phyloP scores from a whole-genome alignment of 35 echinoderm and acorn worm species.

The Holothuria glaberrima region DNA sequence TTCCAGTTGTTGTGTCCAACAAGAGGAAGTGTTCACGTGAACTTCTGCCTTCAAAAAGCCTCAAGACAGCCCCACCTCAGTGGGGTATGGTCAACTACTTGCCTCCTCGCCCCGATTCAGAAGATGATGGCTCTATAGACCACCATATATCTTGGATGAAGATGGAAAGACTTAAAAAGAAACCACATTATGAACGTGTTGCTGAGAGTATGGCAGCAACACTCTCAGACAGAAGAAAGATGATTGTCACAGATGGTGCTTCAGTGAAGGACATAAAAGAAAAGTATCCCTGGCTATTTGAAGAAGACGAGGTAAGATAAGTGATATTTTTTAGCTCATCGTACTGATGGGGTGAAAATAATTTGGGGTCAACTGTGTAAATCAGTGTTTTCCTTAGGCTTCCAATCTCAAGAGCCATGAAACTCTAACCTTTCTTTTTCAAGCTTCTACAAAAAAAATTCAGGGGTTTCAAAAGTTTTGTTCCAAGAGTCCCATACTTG shows the following conservation, averaged over 20 bases:
- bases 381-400: no score
- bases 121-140: constrained; percentile 43
- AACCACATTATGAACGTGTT: constrained; percentile 31
- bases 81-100: constrained; percentile 57
- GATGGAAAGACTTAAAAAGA: constrained; percentile 43
- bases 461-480: no score
- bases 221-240: constrained; percentile 20
- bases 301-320: constrained; percentile 5
- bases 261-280: constrained; percentile 4
- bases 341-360: no score
- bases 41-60: neutral
- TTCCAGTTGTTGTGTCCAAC: constrained; percentile 17
- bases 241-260: neutral
- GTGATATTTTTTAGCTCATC: neutral
- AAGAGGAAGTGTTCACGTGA: constrained; percentile 26
- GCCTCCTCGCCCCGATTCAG: constrained; percentile 17
- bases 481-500: no score
- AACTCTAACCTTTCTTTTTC: no score
- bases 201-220: neutral
- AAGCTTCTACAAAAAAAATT: no score
- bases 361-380: no score
- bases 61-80: constrained; percentile 19
- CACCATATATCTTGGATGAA: constrained; percentile 31
- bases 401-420: no score
- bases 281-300: constrained; percentile 42